These are phyloP conservation scores for Illadopsis cleaveri DNA, from an alignment of 2,113 vertebrate species.

Conservation along the genomic window DNA sequence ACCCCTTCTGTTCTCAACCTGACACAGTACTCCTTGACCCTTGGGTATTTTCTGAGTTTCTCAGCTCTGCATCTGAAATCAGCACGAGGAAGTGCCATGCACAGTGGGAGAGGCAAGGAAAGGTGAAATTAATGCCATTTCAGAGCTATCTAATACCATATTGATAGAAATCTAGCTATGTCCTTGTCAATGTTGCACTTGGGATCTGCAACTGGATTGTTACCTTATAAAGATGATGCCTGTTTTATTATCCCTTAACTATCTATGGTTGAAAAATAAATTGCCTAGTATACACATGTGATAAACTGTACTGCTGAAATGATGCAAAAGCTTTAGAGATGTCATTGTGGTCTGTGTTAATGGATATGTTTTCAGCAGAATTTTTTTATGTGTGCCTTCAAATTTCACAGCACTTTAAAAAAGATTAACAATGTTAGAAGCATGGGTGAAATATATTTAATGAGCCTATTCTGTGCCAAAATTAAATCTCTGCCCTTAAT, in stretches of 20 bases:
- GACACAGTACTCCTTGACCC: slow-evolving; percentile 17
- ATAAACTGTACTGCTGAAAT: slow-evolving; percentile 40
- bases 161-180: slow-evolving; percentile 23
- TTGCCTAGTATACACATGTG: slow-evolving; percentile 25
- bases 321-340: slow-evolving; percentile 32
- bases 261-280: slow-evolving; percentile 42
- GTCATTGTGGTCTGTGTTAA: not conserved
- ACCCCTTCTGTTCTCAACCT: slow-evolving; percentile 30
- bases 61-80: slow-evolving; percentile 42
- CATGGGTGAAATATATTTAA: slow-evolving; percentile 45
- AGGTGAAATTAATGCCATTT: slow-evolving; percentile 57
- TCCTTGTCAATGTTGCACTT: slow-evolving; percentile 4
- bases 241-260: slow-evolving; percentile 51
- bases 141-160: slow-evolving; percentile 16
- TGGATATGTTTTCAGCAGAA: slow-evolving; percentile 20
- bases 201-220: slow-evolving; percentile 48
- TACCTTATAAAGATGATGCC: slow-evolving; percentile 52
- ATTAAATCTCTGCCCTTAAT: slow-evolving; percentile 10
- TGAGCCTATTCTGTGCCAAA: slow-evolving; percentile 39
- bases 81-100: not conserved
- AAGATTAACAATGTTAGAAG: slow-evolving; percentile 49
- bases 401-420: slow-evolving; percentile 48
- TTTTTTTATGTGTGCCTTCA: not conserved
- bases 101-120: not conserved
- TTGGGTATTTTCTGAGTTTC: slow-evolving; percentile 12